Conservation (phyloP, 1,140 invertebrate species). For the Yoshiicerus persimilis region DNA sequence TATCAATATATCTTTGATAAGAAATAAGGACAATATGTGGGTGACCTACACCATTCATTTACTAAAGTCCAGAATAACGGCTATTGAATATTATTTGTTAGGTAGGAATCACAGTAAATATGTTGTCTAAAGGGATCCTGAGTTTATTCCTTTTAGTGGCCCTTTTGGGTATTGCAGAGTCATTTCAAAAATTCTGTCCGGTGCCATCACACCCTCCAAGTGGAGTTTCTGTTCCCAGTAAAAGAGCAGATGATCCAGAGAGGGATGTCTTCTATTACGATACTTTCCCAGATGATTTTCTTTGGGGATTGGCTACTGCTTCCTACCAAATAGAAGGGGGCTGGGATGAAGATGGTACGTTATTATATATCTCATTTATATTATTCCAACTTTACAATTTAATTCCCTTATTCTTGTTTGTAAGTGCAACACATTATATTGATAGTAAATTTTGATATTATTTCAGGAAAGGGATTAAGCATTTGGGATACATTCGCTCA, state of each 20-base stretch:
- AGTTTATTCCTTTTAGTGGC: background rate
- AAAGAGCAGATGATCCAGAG: background rate
- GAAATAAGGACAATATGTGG: no score
- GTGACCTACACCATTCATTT: no score
- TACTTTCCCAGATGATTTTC: slow-evolving; percentile 60
- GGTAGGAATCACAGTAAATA: background rate
- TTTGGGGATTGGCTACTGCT: slow-evolving; percentile 60
- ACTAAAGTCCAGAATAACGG: no score
- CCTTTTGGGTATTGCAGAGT: background rate
- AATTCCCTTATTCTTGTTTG: background rate
- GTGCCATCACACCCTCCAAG: background rate
- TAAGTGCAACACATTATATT: background rate
- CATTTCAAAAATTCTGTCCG: background rate
- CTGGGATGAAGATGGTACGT: slow-evolving; percentile 7
- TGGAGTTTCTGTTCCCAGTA: background rate
- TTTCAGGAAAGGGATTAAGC: slow-evolving; percentile 16
- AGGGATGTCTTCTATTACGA: slow-evolving; percentile 12
- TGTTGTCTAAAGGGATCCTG: background rate
- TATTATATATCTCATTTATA: background rate
- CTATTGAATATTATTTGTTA: no score
- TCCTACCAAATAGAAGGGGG: slow-evolving; percentile 17
- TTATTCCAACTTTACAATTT: background rate
- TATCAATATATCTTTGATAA: no score
- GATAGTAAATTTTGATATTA: background rate
- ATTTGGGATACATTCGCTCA: slow-evolving; percentile 29